phyloP scores from a whole-genome alignment of 92 coral and sea anemone genomes.

The Palythoa heliodiscus region DNA sequence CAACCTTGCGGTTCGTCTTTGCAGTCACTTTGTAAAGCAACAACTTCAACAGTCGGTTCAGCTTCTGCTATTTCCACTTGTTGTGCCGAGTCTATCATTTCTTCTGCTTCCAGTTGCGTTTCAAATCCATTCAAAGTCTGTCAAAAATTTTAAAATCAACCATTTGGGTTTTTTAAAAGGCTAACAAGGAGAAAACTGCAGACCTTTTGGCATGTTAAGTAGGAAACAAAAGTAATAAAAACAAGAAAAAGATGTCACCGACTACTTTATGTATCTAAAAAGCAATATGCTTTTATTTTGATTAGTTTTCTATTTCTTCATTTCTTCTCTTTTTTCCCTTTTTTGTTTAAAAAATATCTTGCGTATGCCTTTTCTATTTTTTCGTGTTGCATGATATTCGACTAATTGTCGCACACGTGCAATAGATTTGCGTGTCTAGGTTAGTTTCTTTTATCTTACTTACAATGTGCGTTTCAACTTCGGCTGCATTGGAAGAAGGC shows the following conservation, averaged over 20 bases:
- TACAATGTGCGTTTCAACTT: slow-evolving; percentile 15
- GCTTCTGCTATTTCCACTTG: not conserved
- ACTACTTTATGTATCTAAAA: too few species aligned
- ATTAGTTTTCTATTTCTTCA: too few species aligned
- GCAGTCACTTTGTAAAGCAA: slow-evolving; percentile 25
- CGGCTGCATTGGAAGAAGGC: not conserved
- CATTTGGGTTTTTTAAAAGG: not conserved
- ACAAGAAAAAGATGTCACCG: not conserved
- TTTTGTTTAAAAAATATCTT: too few species aligned
- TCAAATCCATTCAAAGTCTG: slow-evolving; percentile 14
- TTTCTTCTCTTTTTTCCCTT: too few species aligned
- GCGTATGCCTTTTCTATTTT: too few species aligned
- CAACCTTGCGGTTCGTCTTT: slow-evolving; percentile 18
- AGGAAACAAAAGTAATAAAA: not conserved
- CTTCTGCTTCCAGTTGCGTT: slow-evolving; percentile 20
- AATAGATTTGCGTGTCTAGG: not conserved
- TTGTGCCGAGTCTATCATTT: not conserved
- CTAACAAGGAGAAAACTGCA: not conserved
- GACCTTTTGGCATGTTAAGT: not conserved
- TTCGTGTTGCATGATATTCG: too few species aligned
- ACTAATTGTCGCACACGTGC: not conserved
- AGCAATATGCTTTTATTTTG: too few species aligned
- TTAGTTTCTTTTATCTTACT: not conserved
- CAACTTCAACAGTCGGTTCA: slow-evolving; percentile 32
- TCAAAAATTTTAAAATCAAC: not conserved